Conservation (phyloP, 2,797 vertebrate species). For the Helarctos malayanus region DNA sequence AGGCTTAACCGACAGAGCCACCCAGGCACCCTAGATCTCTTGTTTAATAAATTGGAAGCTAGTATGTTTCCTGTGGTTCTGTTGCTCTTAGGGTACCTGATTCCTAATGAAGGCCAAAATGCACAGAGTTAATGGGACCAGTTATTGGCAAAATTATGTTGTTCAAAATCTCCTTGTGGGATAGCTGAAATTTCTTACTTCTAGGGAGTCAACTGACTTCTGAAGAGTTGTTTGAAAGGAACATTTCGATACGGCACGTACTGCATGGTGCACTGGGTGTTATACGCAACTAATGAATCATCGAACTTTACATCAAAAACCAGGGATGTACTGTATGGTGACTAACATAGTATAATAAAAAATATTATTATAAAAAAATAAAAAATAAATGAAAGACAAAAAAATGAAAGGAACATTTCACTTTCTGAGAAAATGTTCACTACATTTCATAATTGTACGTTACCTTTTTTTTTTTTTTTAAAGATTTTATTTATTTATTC, state of each 20-base stretch:
- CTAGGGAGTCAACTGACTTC: background rate
- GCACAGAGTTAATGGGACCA: background rate
- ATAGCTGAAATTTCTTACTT: background rate
- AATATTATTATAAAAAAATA: too few species aligned
- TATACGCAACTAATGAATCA: too few species aligned
- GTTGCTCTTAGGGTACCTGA: background rate
- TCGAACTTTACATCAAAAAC: too few species aligned
- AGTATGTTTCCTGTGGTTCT: background rate
- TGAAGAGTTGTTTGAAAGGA: background rate
- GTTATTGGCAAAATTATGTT: background rate
- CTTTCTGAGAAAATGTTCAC: background rate
- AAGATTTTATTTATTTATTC: too few species aligned
- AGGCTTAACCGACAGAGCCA: background rate
- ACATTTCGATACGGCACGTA: too few species aligned
- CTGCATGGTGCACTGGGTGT: too few species aligned
- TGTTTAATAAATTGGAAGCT: background rate
- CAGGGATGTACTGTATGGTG: too few species aligned
- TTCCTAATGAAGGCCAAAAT: background rate
- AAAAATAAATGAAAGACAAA: too few species aligned
- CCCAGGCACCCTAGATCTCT: background rate
- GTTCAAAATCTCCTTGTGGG: background rate
- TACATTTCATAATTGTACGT: background rate
- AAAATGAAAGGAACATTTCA: background rate
- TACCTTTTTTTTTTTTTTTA: background rate
- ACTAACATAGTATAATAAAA: too few species aligned